Evolutionary conservation across 2,113 vertebrate genomes (phyloP).

Genomic region (Hucho hucho): DNA sequence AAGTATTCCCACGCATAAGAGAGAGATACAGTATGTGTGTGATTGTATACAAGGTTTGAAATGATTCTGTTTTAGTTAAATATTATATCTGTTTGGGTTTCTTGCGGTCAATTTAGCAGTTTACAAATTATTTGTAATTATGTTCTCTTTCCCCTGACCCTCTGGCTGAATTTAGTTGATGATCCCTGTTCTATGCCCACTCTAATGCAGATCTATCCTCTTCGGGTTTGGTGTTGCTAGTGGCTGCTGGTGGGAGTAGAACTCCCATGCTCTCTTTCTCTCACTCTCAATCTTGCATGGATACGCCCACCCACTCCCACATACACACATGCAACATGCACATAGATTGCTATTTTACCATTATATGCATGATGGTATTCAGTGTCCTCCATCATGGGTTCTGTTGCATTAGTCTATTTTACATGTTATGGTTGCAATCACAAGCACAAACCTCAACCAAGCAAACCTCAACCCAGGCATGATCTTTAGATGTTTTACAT

Average conservation of each 20-base stretch:
- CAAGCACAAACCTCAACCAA: neutral
- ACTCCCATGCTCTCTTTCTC: slow-evolving; percentile 5
- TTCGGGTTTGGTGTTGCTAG: slow-evolving; percentile 4
- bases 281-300: slow-evolving; percentile 3
- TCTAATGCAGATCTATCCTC: neutral
- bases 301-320: slow-evolving; percentile 15
- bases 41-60: too few species aligned
- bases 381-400: neutral
- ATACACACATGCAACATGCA: slow-evolving; percentile 1
- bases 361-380: too few species aligned
- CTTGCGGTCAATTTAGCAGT: too few species aligned
- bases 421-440: neutral
- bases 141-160: too few species aligned
- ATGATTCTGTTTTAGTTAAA: too few species aligned
- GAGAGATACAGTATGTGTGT: too few species aligned
- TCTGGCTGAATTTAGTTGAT: too few species aligned
- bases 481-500: neutral
- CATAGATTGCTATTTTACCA: neutral
- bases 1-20: too few species aligned
- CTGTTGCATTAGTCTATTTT: neutral
- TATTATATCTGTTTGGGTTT: too few species aligned
- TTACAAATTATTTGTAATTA: too few species aligned
- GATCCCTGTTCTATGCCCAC: neutral
- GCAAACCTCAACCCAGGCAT: too few species aligned
- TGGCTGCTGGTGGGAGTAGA: slow-evolving; percentile 38